Evolutionary conservation across 1,140 invertebrate genomes (phyloP), one percentile per base, ranked within the genome.

Genomic region (Laodelphax striatellus): DNA sequence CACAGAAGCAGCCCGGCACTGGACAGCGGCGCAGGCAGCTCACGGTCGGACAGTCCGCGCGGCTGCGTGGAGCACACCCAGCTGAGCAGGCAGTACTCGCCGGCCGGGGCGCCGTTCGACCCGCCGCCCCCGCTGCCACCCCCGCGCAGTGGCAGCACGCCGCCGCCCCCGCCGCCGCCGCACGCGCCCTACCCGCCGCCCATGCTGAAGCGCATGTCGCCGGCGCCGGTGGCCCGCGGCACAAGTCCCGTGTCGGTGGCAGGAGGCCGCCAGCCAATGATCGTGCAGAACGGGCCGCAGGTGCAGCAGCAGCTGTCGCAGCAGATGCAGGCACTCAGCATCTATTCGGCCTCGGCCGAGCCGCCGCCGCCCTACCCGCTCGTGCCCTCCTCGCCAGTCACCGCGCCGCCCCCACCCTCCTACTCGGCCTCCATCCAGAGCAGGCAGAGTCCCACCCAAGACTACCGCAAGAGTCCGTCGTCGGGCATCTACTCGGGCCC

Each of bases 171-270:
- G 0, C 82, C 86, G 14, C 86, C 85, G 11, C 86, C 87, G 44
- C 78, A 76, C 57, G 62, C 63, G 8, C 61, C 82, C 81, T 17
- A 79, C 77, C 68, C 83, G 79, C 63, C 86, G 90, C 72, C 88
- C 89, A 82, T 88, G 71, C 80, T 90, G 66, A 92, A 92, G 70
- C 79, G 88, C 61, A 91, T 91, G 80, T 91, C 88, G 9, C 89
- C 87, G 28, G 86, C 85, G 44, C 83, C 86, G 6, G 84, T 71
- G 67, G 80, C 72, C 58, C 70, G 84, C 28, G 90, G 90, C 52
- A 89, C 88, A 50, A 91, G 87, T 70, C 89, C 88, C 22, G 77
- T n/a, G n/a, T n/a, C n/a, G n/a, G n/a, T n/a, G n/a, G n/a, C n/a
- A n/a, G n/a, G 74, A 19, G 74, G 75, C 34, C 76, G 82, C 24